Percentiles rank a stretch among this genome's conserved stretches.
These are phyloP conservation scores for Trichogramma dendrolimi DNA, from an alignment of 2,888 invertebrate species.

Conservation along the genomic window DNA sequence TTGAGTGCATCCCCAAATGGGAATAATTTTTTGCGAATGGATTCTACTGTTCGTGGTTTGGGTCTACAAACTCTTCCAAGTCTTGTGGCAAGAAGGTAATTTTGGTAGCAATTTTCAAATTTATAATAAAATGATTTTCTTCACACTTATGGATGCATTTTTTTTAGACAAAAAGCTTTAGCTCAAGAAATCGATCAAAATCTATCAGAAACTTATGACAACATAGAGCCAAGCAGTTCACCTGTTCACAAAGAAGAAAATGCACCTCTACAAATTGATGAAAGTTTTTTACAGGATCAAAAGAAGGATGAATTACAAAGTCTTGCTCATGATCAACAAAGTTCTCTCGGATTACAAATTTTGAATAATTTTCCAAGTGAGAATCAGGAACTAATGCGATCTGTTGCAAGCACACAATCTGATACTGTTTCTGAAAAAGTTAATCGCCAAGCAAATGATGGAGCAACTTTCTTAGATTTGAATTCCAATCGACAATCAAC, in stretches of 20 bases:
- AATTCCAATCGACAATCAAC: constrained; percentile 47
- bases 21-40: constrained; percentile 65
- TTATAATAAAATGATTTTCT: not conserved
- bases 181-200: constrained; percentile 81
- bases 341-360: constrained; percentile 32
- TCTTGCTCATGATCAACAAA: constrained; percentile 31
- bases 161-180: constrained; percentile 65
- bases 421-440: constrained; percentile 70
- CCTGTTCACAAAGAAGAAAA: constrained; percentile 54
- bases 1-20: constrained; percentile 76
- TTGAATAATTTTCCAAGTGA: constrained; percentile 65
- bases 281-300: constrained; percentile 43
- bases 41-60: constrained; percentile 72
- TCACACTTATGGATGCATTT: not conserved
- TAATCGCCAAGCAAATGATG: constrained; percentile 51
- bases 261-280: constrained; percentile 46
- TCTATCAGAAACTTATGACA: constrained; percentile 86
- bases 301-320: constrained; percentile 27
- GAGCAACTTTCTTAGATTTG: constrained; percentile 35
- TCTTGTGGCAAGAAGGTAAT: constrained; percentile 69
- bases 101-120: not conserved
- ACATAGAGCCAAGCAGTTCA: constrained; percentile 73
- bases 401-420: constrained; percentile 72
- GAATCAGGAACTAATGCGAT: constrained; percentile 67
- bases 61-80: constrained; percentile 76